Percentiles rank a stretch among this genome's conserved stretches.
Evolutionary conservation across 1,140 invertebrate genomes (phyloP).

Genomic region (Neodiprion fabricii): DNA sequence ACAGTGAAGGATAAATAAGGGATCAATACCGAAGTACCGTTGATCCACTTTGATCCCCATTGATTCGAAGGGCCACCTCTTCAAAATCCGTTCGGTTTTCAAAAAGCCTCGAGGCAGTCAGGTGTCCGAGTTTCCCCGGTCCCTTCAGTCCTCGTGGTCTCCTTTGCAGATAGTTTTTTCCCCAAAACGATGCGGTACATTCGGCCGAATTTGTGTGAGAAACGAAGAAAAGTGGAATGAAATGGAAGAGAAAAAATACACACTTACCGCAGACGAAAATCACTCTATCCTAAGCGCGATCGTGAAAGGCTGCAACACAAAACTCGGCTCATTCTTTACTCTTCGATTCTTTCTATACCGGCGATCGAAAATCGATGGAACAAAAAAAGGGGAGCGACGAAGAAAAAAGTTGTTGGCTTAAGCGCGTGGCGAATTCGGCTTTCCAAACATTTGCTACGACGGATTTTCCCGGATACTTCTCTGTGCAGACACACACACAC

Average conservation of each 20-base stretch:
- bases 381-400: not conserved
- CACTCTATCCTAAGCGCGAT: conserved; percentile 12
- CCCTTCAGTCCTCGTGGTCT: not conserved
- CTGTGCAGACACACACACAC: too few species aligned
- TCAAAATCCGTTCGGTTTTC: not conserved
- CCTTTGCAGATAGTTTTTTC: not conserved
- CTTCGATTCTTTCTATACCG: conserved; percentile 13
- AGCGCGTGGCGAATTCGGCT: conserved; percentile 57
- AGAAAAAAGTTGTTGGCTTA: conserved; percentile 54
- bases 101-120: conserved; percentile 46
- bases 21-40: conserved; percentile 2
- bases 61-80: conserved; percentile 45
- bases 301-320: conserved; percentile 27
- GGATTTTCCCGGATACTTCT: conserved; percentile 7
- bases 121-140: conserved; percentile 37
- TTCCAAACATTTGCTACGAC: conserved; percentile 38
- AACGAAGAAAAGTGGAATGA: not conserved
- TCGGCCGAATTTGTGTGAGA: not conserved
- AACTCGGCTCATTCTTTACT: conserved; percentile 25
- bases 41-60: conserved; percentile 27
- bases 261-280: not conserved
- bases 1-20: not conserved
- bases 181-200: not conserved
- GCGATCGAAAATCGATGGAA: conserved; percentile 12
- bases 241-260: not conserved